Base-by-base conservation (phyloP, 2,888 invertebrate species). In the Lordiphosa andalusiaca region DNA sequence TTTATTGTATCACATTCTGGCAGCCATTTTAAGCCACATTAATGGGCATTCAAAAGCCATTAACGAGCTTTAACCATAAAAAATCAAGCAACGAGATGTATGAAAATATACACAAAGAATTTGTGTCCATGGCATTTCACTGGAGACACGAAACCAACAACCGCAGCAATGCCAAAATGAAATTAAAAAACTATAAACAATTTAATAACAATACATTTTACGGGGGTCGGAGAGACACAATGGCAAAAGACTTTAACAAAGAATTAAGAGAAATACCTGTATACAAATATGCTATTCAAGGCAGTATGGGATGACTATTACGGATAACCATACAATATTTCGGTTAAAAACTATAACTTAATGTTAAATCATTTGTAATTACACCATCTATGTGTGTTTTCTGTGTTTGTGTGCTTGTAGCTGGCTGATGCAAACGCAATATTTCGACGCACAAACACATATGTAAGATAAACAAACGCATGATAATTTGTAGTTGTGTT, bases 161-260 rank as follows among this genome's bases (percentile, higher is more conserved):
- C 44, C 44, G 13, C 33, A 44, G 44, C 33, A 10, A 33, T 33
- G 60, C 40, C 53, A 55, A 37, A 59, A 36, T 38, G 6, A 55
- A 56, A 51, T 36, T 37, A 60, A 56, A 66, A 48, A 38, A 25
- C 55, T 41, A 65, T 56, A 56, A 68, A 49, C 55, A 39, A 56
- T 66, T 60, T 48, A 60, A 60, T 35, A 56, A 57, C 16, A 44
- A 42, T 42, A 30, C 12, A 42, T 42, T 42, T 25, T 30, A 25
- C 9, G 25, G 12, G 42, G 30, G 30, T 13, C 30, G 30, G 25
- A 19, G 19, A 44, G 16, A 16, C 16, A 33, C 33, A n/a, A 30
- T 4, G 12, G 3, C 44, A 30, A 10, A 7, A 0, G 10, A 16
- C 44, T 16, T 13, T 3, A 30, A 9, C 16, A 42, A 42, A 42